These are phyloP conservation scores for Gambelia wislizenii DNA, from an alignment of 2,797 vertebrate genomes.

Conservation along the genomic window DNA sequence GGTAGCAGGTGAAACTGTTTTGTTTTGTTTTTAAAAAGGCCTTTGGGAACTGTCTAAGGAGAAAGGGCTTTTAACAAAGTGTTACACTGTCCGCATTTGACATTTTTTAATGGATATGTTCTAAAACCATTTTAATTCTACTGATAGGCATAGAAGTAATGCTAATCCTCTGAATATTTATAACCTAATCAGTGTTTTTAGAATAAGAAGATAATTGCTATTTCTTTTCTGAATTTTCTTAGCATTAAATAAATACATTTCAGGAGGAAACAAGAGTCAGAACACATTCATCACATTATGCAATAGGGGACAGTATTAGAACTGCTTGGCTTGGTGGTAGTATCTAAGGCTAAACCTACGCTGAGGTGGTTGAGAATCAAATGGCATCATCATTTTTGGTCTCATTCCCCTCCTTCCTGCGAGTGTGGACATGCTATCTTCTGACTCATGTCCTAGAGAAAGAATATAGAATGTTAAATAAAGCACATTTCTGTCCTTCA, in stretches of 20 bases:
- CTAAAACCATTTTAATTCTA: too few relatives aligned
- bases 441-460: conserved; percentile 94
- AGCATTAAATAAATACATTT: background rate
- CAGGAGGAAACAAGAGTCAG: background rate
- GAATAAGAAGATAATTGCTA: background rate
- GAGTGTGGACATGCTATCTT: conserved; percentile 97
- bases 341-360: conserved; percentile 86
- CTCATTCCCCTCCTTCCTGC: conserved; percentile 96
- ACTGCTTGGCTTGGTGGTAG: background rate
- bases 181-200: background rate
- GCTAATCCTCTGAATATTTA: background rate
- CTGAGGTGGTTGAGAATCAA: conserved; percentile 97
- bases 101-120: too few relatives aligned
- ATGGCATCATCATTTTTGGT: conserved; percentile 99
- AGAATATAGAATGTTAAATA: conserved; percentile 40
- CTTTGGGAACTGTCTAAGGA: too few relatives aligned
- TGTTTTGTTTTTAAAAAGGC: too few relatives aligned
- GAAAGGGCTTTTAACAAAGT: too few relatives aligned
- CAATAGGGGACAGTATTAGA: background rate
- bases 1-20: too few relatives aligned
- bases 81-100: too few relatives aligned
- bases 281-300: background rate
- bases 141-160: background rate
- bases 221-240: background rate
- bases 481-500: background rate